Evolutionary conservation across 2,113 vertebrate species (phyloP).

Genomic region (Stegostoma tigrinum): DNA sequence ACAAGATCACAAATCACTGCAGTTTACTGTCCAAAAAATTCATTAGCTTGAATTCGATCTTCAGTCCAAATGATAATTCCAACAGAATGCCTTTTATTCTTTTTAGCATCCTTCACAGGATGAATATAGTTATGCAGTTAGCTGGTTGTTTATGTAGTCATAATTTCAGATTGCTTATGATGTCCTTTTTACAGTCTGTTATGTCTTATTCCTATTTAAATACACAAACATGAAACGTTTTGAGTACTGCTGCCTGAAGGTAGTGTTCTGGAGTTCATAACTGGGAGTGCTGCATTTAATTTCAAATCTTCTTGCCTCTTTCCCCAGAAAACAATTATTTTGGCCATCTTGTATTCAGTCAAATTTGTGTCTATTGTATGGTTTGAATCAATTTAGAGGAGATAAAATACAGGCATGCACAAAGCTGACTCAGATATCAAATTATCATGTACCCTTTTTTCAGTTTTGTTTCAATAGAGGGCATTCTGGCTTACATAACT

Average conservation of each 20-base stretch:
- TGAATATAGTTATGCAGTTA: not conserved
- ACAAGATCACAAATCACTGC: not conserved
- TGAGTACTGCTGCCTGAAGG: not conserved
- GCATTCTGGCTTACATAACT: slow-evolving; percentile 33
- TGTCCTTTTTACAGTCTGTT: not conserved
- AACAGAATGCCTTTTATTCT: not conserved
- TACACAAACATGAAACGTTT: not conserved
- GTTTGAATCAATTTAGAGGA: not conserved
- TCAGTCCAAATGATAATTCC: not conserved
- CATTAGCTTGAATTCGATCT: not conserved
- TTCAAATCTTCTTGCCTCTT: not conserved
- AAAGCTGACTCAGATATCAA: not conserved
- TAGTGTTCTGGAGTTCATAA: not conserved
- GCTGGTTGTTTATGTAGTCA: too few relatives aligned
- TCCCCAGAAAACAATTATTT: not conserved
- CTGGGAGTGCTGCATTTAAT: not conserved
- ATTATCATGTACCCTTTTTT: slow-evolving; percentile 17
- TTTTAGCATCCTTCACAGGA: not conserved
- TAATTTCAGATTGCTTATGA: not conserved
- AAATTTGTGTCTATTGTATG: not conserved
- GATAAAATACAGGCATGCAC: not conserved
- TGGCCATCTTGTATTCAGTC: not conserved
- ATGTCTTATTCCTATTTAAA: not conserved
- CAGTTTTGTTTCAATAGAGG: slow-evolving; percentile 25
- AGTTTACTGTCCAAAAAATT: not conserved